Evolutionary conservation across 2,113 vertebrate species (phyloP).

Genomic region (Nothocercus nigrocapillus): DNA sequence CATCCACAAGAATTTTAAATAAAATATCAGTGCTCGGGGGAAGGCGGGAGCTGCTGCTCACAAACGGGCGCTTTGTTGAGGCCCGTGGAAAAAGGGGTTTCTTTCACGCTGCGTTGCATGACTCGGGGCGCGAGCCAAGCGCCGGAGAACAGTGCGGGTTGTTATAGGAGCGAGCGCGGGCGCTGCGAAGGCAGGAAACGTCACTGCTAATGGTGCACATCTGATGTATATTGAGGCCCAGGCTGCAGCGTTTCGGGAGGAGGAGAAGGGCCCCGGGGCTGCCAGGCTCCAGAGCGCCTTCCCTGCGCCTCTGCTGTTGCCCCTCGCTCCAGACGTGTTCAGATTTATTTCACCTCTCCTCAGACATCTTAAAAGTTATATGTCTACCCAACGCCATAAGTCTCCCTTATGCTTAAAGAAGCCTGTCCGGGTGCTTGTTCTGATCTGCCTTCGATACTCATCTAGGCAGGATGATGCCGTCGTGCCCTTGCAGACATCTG

Average conservation of each 20-base stretch:
- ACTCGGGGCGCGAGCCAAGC: background rate
- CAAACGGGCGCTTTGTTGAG: conserved; percentile 59
- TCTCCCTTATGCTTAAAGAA: background rate
- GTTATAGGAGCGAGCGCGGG: conserved; percentile 31
- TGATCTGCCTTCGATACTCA: background rate
- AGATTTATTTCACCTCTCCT: background rate
- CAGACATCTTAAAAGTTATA: background rate
- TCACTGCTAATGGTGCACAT: conserved; percentile 31
- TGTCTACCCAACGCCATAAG: background rate
- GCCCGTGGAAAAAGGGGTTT: conserved; percentile 20
- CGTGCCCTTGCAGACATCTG: background rate
- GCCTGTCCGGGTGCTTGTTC: background rate
- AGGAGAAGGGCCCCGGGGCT: background rate
- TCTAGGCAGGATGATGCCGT: background rate
- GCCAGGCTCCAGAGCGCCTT: background rate
- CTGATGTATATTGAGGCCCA: conserved; percentile 22
- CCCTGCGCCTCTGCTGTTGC: background rate
- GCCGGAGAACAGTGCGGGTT: background rate
- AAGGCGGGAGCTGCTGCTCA: conserved; percentile 38
- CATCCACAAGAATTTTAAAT: conserved; percentile 64
- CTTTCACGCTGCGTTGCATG: conserved; percentile 55
- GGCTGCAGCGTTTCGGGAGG: background rate
- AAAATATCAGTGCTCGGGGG: conserved; percentile 16
- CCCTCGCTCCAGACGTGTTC: background rate
- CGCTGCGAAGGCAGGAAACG: conserved; percentile 33